phyloP scores from a whole-genome alignment of 1,140 invertebrate genomes.

The Drosophila seguyi region DNA sequence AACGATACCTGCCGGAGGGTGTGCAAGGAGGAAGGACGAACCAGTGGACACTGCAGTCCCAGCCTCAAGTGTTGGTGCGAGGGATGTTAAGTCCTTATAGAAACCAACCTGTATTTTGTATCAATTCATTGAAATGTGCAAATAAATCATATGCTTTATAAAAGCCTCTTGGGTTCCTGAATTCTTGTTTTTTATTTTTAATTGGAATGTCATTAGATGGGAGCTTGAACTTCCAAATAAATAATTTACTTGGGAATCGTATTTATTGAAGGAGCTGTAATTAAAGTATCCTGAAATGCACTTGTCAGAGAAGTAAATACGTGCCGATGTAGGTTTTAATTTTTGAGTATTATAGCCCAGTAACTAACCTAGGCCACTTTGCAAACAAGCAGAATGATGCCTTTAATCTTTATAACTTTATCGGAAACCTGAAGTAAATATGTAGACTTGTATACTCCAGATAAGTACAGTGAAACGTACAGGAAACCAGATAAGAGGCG shows the following conservation, averaged over 20 bases:
- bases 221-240: background rate
- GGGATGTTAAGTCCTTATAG: constrained; percentile 3
- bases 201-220: background rate
- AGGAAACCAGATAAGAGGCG: background rate
- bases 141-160: background rate
- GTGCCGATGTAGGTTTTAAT: background rate
- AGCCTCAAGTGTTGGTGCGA: constrained; percentile 22
- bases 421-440: background rate
- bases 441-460: background rate
- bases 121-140: constrained; percentile 2
- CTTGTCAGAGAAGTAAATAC: background rate
- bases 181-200: background rate
- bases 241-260: background rate
- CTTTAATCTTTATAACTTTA: background rate
- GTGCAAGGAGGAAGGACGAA: constrained; percentile 16
- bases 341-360: background rate
- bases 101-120: too few relatives aligned
- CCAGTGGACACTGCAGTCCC: constrained; percentile 10
- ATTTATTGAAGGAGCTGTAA: background rate
- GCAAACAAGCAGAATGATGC: background rate
- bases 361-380: background rate
- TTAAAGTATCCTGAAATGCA: background rate
- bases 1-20: constrained; percentile 12
- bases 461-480: background rate
- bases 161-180: too few relatives aligned